phyloP scores from a whole-genome alignment of 2,113 vertebrate genomes.

The Hippolais icterina region DNA sequence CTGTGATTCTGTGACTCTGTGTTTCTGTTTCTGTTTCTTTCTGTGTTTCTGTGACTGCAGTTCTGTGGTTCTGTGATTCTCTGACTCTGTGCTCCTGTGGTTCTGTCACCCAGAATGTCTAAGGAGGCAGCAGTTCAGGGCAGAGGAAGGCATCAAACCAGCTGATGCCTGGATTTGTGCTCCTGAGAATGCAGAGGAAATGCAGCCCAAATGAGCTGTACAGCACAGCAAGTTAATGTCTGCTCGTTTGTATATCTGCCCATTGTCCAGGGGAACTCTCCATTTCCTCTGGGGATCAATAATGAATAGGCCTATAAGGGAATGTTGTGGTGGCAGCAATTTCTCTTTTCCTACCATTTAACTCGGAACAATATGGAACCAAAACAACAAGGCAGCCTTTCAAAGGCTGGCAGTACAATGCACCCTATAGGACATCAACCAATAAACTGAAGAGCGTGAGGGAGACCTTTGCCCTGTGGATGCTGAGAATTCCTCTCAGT shows the following conservation, averaged over 20 bases:
- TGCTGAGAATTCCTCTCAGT: neutral
- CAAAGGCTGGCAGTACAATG: neutral
- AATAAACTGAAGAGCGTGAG: neutral
- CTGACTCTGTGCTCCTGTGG: fast-evolving
- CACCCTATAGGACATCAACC: neutral
- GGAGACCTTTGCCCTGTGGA: neutral
- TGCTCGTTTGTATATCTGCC: neutral
- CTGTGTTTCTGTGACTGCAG: neutral
- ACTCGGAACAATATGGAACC: constrained; percentile 53
- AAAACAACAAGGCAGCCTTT: constrained; percentile 31
- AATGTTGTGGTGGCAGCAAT: constrained; percentile 40
- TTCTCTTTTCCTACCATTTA: constrained; percentile 68
- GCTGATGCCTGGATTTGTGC: neutral
- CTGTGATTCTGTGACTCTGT: neutral
- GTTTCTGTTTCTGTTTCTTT: neutral
- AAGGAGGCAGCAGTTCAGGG: neutral
- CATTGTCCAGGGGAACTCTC: constrained; percentile 28
- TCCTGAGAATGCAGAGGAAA: constrained; percentile 20
- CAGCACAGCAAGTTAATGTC: constrained; percentile 36
- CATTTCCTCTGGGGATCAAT: neutral
- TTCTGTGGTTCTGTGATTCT: neutral
- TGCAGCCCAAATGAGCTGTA: neutral
- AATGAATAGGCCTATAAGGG: constrained; percentile 37
- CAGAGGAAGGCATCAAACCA: constrained; percentile 28
- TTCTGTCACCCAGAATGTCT: neutral